phyloP scores from a whole-genome alignment of 2,888 invertebrate genomes.

The Formica aserva region DNA sequence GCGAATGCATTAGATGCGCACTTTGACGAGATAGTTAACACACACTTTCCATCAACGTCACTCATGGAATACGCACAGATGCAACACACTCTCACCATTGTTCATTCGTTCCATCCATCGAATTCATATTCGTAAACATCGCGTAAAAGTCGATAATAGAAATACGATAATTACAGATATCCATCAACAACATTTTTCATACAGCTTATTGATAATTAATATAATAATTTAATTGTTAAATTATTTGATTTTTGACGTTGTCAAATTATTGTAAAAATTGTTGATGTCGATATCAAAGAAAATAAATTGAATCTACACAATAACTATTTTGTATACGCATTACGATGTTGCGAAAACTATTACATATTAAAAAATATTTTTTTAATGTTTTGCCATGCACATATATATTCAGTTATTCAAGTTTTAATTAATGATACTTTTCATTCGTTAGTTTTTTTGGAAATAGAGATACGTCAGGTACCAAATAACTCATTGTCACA shows the following conservation, averaged over 20 bases:
- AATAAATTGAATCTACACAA: neutral
- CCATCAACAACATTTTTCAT: neutral
- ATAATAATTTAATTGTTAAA: conserved; percentile 14
- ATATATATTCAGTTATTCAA: neutral
- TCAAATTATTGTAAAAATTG: neutral
- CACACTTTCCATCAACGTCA: conserved; percentile 34
- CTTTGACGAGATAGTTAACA: conserved; percentile 45
- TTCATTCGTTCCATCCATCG: conserved; percentile 9
- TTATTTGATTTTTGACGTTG: neutral
- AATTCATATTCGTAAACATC: neutral
- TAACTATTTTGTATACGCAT: neutral
- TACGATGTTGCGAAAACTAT: neutral
- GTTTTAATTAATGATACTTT: conserved; percentile 4
- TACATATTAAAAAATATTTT: neutral
- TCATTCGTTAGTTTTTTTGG: neutral
- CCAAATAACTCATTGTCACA: conserved; percentile 16
- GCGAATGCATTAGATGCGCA: conserved; percentile 42
- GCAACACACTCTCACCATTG: neutral
- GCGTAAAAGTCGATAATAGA: conserved; percentile 12
- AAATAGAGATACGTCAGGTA: neutral
- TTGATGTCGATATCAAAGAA: neutral
- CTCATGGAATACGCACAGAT: neutral
- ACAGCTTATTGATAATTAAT: neutral
- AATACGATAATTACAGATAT: conserved; percentile 31
- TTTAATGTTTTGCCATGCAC: neutral